phyloP scores from a whole-genome alignment of 2,113 vertebrate species.

The Laterallus jamaicensis region DNA sequence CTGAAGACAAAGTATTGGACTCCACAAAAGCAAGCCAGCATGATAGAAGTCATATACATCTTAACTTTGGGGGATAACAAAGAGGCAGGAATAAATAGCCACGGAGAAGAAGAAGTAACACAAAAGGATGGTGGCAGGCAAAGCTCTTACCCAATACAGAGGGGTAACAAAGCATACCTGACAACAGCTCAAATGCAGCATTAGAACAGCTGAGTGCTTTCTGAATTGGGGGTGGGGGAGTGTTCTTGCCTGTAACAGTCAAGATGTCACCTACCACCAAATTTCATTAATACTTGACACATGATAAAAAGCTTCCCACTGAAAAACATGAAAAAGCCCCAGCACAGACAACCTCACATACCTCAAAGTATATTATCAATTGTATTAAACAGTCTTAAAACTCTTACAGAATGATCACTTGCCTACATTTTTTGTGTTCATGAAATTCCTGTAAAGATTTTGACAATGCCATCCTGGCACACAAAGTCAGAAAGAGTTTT shows the following conservation, averaged over 20 bases:
- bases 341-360: not conserved
- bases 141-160: not conserved
- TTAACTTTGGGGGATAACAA: slow-evolving; percentile 1
- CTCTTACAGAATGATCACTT: not conserved
- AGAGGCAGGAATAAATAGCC: slow-evolving; percentile 35
- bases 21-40: slow-evolving; percentile 13
- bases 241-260: not conserved
- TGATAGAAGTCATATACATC: not conserved
- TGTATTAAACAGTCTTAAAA: not conserved
- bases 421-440: not conserved
- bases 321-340: not conserved
- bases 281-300: not conserved
- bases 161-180: not conserved
- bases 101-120: not conserved
- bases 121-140: not conserved
- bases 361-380: not conserved
- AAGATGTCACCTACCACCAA: not conserved
- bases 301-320: not conserved
- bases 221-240: not conserved
- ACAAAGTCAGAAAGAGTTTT: not conserved
- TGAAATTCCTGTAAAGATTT: not conserved
- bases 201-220: not conserved
- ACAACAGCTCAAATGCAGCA: not conserved
- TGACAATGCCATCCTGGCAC: not conserved
- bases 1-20: not conserved